Percentiles rank a stretch among this genome's conserved stretches.
Evolutionary conservation across 1,140 invertebrate species (phyloP).

Genomic region (Drosophila triauraria): DNA sequence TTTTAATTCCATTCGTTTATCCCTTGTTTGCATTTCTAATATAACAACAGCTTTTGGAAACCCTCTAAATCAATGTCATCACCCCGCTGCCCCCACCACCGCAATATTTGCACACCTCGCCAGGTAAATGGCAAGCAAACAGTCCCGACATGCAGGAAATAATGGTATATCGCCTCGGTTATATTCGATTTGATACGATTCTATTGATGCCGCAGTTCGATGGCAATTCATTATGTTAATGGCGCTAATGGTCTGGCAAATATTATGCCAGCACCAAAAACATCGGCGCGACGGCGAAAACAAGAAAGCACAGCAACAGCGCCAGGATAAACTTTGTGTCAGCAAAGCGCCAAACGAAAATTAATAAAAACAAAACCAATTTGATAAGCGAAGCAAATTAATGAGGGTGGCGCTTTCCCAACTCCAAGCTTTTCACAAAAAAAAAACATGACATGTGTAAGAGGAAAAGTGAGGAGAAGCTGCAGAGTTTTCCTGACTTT

Average conservation of each 20-base stretch:
- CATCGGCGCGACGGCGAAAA: conserved; percentile 4
- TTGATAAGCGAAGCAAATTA: conserved; percentile 81
- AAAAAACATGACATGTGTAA: conserved; percentile 32
- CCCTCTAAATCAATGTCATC: conserved; percentile 43
- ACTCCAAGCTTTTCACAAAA: conserved; percentile 20
- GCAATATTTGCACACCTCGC: conserved; percentile 31
- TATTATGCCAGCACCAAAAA: conserved; percentile 60
- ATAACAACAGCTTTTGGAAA: conserved; percentile 3
- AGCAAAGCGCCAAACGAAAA: conserved; percentile 49
- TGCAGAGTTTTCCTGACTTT: not conserved
- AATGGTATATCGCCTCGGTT: conserved; percentile 43
- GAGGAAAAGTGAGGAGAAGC: not conserved
- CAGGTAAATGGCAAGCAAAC: conserved; percentile 48
- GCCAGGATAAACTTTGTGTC: conserved; percentile 52
- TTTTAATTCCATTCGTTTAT: conserved; percentile 15
- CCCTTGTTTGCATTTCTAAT: conserved; percentile 25
- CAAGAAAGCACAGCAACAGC: conserved; percentile 25
- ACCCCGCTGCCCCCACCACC: not conserved
- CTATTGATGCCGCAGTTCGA: conserved; percentile 55
- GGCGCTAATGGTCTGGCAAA: conserved; percentile 80
- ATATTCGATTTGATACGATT: conserved; percentile 31
- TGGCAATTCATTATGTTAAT: conserved; percentile 83
- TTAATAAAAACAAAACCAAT: conserved; percentile 74
- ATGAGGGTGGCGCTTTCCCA: conserved; percentile 56
- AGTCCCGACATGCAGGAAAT: conserved; percentile 19